Evolutionary conservation across 2,113 vertebrate genomes (phyloP).

Genomic region (Salvelinus namaycush): DNA sequence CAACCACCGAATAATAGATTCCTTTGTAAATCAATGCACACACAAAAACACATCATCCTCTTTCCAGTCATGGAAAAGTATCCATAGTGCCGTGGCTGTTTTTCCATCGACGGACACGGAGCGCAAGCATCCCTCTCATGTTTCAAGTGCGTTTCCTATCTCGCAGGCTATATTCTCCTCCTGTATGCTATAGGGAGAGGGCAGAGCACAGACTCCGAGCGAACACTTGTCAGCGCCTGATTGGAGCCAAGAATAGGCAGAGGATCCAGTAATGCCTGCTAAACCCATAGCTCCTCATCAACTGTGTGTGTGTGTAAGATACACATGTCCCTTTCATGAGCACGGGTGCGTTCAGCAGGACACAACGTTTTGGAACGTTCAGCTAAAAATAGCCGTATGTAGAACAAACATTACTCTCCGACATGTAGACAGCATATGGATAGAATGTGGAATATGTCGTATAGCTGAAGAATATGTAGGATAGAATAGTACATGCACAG

Average conservation of each 20-base stretch:
- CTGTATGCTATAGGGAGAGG: constrained; percentile 35
- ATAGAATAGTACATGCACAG: no score
- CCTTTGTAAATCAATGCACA: background rate
- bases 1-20: no score
- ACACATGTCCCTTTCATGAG: no score
- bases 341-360: background rate
- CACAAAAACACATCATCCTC: background rate
- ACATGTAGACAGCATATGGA: no score
- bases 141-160: constrained; percentile 38
- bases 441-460: no score
- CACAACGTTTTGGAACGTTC: no score
- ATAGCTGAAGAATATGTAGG: no score
- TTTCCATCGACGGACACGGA: background rate
- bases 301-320: constrained; percentile 6
- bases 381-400: no score
- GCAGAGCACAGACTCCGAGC: background rate
- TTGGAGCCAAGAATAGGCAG: constrained; percentile 60
- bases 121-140: no score
- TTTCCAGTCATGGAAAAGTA: constrained; percentile 3
- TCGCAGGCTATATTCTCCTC: constrained; percentile 34
- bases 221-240: constrained; percentile 41
- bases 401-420: no score
- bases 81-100: no score
- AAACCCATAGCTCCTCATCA: constrained; percentile 47
- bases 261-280: constrained; percentile 59